These are phyloP conservation scores for Limnothrissa miodon DNA, from an alignment of 2,113 vertebrate genomes.

Conservation along the genomic window DNA sequence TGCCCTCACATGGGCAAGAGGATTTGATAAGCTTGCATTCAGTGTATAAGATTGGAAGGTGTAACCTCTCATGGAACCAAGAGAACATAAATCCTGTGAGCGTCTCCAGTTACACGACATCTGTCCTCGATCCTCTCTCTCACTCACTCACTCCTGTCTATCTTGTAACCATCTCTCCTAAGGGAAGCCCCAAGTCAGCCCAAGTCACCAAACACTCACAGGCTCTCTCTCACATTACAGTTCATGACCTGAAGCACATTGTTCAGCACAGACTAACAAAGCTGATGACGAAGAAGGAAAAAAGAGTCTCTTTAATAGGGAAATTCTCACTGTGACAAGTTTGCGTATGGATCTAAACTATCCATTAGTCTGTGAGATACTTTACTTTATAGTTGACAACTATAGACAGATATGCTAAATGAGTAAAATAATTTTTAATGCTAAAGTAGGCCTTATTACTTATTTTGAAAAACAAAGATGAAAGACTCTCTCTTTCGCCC, in stretches of 20 bases:
- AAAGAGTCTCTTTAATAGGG: no score
- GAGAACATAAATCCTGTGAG: not conserved
- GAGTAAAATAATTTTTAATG: no score
- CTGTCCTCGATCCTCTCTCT: not conserved
- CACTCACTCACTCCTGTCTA: not conserved
- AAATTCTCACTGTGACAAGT: no score
- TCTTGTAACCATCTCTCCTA: not conserved
- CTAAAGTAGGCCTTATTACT: no score
- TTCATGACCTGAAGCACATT: not conserved
- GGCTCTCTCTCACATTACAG: not conserved
- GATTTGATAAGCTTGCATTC: not conserved
- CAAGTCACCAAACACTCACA: constrained; percentile 3
- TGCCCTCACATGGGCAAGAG: not conserved
- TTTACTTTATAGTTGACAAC: no score
- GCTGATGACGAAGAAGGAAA: not conserved
- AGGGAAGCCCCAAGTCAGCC: not conserved
- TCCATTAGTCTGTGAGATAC: no score
- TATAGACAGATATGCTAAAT: no score
- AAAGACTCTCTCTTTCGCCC: no score
- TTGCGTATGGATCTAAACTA: no score
- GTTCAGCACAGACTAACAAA: not conserved
- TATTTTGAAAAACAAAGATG: no score
- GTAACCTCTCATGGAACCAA: not conserved
- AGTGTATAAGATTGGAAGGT: not conserved
- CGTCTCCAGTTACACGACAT: not conserved